Percentiles rank a stretch among this genome's conserved stretches.
Evolutionary conservation across 2,888 invertebrate genomes (phyloP).

Genomic region (Athripsodes cinereus): DNA sequence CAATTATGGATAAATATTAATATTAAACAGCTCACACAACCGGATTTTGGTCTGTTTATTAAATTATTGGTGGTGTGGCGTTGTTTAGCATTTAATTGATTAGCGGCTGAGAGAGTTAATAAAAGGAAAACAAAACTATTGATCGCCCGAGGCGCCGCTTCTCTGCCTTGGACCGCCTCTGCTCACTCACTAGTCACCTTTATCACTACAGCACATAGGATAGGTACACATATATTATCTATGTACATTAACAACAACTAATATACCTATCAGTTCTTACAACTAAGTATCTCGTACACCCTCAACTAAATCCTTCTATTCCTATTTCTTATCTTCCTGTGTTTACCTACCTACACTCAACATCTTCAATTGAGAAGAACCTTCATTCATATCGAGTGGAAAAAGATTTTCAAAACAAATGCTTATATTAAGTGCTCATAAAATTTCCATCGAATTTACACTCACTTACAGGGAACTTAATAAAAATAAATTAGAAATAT

Average conservation of each 20-base stretch:
- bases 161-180: background rate
- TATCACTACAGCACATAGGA: background rate
- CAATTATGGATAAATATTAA: conserved; percentile 19
- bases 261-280: too few species aligned
- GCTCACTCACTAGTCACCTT: background rate
- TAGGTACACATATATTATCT: background rate
- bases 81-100: conserved; percentile 43
- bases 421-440: too few species aligned
- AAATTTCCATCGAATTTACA: too few species aligned
- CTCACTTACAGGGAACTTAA: too few species aligned
- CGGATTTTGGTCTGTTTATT: conserved; percentile 20
- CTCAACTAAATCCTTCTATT: too few species aligned
- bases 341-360: too few species aligned
- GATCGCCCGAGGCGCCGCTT: conserved; percentile 18
- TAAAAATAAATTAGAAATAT: too few species aligned
- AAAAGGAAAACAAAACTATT: conserved; percentile 47
- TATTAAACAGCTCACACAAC: conserved; percentile 17
- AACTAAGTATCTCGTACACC: too few species aligned
- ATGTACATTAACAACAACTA: background rate
- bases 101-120: conserved; percentile 52
- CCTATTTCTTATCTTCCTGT: too few species aligned
- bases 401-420: too few species aligned
- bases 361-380: too few species aligned
- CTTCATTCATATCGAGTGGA: too few species aligned
- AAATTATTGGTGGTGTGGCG: conserved; percentile 21